phyloP scores from a whole-genome alignment of 2,888 invertebrate genomes.

The Drosophila borealis region DNA sequence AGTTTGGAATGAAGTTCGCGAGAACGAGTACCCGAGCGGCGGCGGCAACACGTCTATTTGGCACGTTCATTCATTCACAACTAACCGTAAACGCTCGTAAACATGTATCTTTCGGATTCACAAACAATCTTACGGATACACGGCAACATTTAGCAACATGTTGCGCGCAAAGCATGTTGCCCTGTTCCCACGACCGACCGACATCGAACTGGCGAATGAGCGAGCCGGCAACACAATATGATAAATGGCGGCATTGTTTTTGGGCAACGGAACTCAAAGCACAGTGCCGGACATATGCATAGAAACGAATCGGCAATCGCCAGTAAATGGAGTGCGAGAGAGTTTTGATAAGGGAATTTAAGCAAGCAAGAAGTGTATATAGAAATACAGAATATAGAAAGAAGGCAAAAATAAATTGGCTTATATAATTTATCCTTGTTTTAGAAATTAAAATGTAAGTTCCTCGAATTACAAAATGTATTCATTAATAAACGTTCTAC shows the following conservation, averaged over 20 bases:
- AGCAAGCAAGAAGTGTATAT: too few species aligned
- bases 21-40: slow-evolving; percentile 67
- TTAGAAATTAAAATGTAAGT: too few species aligned
- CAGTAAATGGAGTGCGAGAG: neutral
- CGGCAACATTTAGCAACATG: slow-evolving; percentile 58
- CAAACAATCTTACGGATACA: slow-evolving; percentile 45
- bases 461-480: too few species aligned
- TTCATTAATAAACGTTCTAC: too few species aligned
- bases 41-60: slow-evolving; percentile 83
- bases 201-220: slow-evolving; percentile 54
- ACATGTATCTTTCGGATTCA: slow-evolving; percentile 73
- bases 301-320: slow-evolving; percentile 32
- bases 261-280: slow-evolving; percentile 43
- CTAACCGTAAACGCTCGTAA: slow-evolving; percentile 79
- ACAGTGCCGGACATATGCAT: slow-evolving; percentile 38
- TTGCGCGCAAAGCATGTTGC: slow-evolving; percentile 43
- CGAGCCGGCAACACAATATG: slow-evolving; percentile 66
- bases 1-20: slow-evolving; percentile 65
- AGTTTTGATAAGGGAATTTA: too few species aligned
- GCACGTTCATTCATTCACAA: slow-evolving; percentile 85
- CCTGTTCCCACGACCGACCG: slow-evolving; percentile 32
- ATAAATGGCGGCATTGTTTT: slow-evolving; percentile 81
- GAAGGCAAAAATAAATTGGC: too few species aligned
- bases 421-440: too few species aligned
- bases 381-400: too few species aligned